Conservation (phyloP, 2,113 vertebrate genomes). For the Syngnathus typhle region DNA sequence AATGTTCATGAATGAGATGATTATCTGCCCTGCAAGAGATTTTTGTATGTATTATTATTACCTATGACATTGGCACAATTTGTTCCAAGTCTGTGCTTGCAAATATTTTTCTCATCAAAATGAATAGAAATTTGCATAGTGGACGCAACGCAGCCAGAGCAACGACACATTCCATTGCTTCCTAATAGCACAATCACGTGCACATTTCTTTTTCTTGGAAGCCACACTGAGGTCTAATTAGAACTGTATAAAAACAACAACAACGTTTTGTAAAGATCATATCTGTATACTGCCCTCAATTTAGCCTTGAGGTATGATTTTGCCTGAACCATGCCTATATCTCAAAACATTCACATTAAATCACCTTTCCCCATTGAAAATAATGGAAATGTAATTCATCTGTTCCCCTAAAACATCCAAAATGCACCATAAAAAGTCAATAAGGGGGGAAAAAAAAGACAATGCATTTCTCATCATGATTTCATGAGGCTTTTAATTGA, state of each 20-base stretch:
- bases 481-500: conserved; percentile 5
- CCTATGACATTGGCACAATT: background rate
- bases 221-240: background rate
- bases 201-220: background rate
- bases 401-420: no score
- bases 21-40: background rate
- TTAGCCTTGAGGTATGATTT: no score
- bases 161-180: no score
- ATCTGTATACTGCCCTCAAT: background rate
- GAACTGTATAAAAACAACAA: background rate
- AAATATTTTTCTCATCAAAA: background rate
- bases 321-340: no score
- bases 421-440: background rate
- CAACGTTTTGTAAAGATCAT: background rate
- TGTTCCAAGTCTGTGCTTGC: background rate
- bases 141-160: no score
- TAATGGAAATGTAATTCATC: no score
- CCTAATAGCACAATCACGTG: no score
- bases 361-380: no score
- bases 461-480: conserved; percentile 3
- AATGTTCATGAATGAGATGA: background rate
- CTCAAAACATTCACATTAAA: no score
- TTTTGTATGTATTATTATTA: background rate
- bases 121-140: background rate
- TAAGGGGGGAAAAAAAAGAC: background rate